These are phyloP conservation scores for Neostethus bicornis DNA, from an alignment of 2,797 vertebrate genomes.

Conservation along the genomic window DNA sequence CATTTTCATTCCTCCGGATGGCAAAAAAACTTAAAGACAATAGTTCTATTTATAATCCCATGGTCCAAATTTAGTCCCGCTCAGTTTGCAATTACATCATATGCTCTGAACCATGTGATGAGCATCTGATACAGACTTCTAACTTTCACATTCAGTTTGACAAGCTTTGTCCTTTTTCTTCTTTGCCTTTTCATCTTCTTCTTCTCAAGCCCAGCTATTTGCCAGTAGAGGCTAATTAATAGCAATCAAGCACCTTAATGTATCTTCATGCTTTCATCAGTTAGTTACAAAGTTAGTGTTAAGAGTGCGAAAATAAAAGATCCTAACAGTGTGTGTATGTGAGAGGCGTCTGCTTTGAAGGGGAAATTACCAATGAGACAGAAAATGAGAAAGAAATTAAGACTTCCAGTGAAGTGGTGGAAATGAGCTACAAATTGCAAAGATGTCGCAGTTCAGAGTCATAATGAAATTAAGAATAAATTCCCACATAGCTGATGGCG, in stretches of 20 bases:
- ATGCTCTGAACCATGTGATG: slow-evolving; percentile 3
- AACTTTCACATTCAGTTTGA: neutral
- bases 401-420: slow-evolving; percentile 22
- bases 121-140: neutral
- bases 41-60: slow-evolving; percentile 1
- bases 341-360: slow-evolving; percentile 24
- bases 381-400: slow-evolving; percentile 47
- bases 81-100: neutral
- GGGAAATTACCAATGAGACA: slow-evolving; percentile 44
- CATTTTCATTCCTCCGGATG: slow-evolving; percentile 27
- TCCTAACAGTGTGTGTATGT: slow-evolving; percentile 26
- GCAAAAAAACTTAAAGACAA: slow-evolving; percentile 1
- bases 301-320: too few relatives aligned
- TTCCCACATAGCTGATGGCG: slow-evolving; percentile 31
- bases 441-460: slow-evolving; percentile 16
- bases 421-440: slow-evolving; percentile 51
- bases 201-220: neutral
- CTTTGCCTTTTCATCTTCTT: slow-evolving; percentile 4
- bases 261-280: neutral
- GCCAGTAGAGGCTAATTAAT: neutral
- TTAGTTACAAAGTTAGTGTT: slow-evolving; percentile 18
- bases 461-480: slow-evolving; percentile 30
- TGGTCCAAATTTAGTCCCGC: neutral
- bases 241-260: neutral
- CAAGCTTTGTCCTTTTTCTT: neutral